Evolutionary conservation across 2,797 vertebrate genomes (phyloP), one percentile per base, ranked within the genome.

Genomic region (Ctenopoma kingsleyae): DNA sequence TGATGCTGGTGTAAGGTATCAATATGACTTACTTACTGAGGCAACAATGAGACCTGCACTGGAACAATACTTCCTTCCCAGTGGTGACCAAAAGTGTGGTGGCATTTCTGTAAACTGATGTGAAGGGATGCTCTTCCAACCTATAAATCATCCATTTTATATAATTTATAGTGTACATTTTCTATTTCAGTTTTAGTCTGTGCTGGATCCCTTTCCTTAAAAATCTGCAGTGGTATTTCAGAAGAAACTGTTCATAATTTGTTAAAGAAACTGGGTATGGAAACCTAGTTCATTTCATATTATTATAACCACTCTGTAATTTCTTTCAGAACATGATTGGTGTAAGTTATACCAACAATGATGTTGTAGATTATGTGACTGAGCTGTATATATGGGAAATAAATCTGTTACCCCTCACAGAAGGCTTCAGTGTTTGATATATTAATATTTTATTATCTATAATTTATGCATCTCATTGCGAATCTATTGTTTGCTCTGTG

Each of bases 1-100:
- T 54, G 8, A 5, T 43, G 50, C 16, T 44, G 43, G 25, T 68
- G 12, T 64, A 52, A 52, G 64, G 53, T 56, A 16, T 67, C 4
- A 38, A 2, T 57, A n/a, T 27, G 25, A 27, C 6, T 27, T 27
- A 51, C 15, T 36, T 48, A 4, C 12, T 5, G 53, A 52, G 66
- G 53, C 32, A 27, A 11, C 32, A 15, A 4, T 19, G 35, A 58
- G 17, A 32, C 2, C 30, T 53, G 25, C 15, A 13, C 25, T 22
- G 19, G 16, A 58, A n/a, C 12, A 41, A 11, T 8, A 3, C 30
- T 8, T 2, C 27, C 6, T 6, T 30, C 40, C 48, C 1, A 59
- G 15, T 50, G 36, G 17, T 12, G 46, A 40, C 36, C 13, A 13
- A 13, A 36, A n/a, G 0, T 35, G 16, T 38, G 43, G 17, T 25